Percentiles rank a stretch among this genome's conserved stretches.
These are phyloP conservation scores for Oreotragus oreotragus DNA, from an alignment of 2,113 vertebrate species.

Conservation along the genomic window DNA sequence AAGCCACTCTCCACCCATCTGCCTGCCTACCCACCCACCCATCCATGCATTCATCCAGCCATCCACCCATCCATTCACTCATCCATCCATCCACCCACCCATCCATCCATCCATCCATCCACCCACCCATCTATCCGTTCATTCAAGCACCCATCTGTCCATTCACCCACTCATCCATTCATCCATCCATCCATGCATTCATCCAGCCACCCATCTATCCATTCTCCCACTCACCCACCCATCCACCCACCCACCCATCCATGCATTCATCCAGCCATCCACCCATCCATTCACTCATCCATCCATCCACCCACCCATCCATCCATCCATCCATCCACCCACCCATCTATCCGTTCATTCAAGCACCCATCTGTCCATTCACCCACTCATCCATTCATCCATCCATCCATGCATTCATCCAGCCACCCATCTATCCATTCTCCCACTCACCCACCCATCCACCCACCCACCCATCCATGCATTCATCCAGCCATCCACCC, in stretches of 20 bases:
- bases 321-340: background rate
- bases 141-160: fast-evolving
- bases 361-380: fast-evolving
- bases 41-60: background rate
- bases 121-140: background rate
- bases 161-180: fast-evolving
- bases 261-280: fast-evolving
- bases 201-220: background rate
- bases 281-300: too few species aligned
- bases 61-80: fast-evolving
- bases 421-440: fast-evolving
- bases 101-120: background rate
- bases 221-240: fast-evolving
- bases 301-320: background rate
- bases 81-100: background rate
- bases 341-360: background rate
- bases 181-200: background rate
- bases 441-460: fast-evolving
- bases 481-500: fast-evolving
- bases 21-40: background rate
- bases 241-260: background rate
- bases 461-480: background rate
- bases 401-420: background rate
- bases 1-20: too few species aligned
- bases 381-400: fast-evolving